phyloP scores from a whole-genome alignment of 2,888 invertebrate genomes.

The Andricus curvator region DNA sequence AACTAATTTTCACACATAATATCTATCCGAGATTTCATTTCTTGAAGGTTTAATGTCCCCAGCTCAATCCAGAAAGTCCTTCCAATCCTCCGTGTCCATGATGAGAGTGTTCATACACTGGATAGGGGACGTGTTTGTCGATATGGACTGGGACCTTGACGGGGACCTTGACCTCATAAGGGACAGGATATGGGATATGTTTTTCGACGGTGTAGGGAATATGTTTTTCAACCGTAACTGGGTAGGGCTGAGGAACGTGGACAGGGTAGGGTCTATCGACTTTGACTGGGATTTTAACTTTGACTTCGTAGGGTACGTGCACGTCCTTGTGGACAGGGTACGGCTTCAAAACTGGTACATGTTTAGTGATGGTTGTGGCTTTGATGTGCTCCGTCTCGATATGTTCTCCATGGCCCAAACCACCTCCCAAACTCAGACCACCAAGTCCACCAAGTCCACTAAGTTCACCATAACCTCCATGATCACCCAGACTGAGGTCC shows the following conservation, averaged over 20 bases:
- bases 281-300: conserved; percentile 47
- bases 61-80: conserved; percentile 10
- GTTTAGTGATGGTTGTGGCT: conserved; percentile 72
- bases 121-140: conserved; percentile 67
- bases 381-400: conserved; percentile 65
- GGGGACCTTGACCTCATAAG: conserved; percentile 71
- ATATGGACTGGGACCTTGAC: conserved; percentile 69
- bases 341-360: conserved; percentile 54
- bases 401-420: conserved; percentile 58
- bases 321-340: conserved; percentile 53
- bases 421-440: conserved; percentile 53
- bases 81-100: conserved; percentile 50
- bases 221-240: conserved; percentile 71
- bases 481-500: conserved; percentile 67
- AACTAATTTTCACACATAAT: conserved; percentile 5
- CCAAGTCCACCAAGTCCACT: conserved; percentile 44
- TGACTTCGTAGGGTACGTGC: conserved; percentile 51
- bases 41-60: not conserved
- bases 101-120: conserved; percentile 65
- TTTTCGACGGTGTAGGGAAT: conserved; percentile 71
- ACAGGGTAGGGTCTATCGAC: conserved; percentile 69
- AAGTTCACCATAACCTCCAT: conserved; percentile 55
- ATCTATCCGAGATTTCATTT: not conserved
- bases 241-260: conserved; percentile 72
- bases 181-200: conserved; percentile 68